Conservation (phyloP, 2,113 vertebrate genomes). For the Rallus limicola region DNA sequence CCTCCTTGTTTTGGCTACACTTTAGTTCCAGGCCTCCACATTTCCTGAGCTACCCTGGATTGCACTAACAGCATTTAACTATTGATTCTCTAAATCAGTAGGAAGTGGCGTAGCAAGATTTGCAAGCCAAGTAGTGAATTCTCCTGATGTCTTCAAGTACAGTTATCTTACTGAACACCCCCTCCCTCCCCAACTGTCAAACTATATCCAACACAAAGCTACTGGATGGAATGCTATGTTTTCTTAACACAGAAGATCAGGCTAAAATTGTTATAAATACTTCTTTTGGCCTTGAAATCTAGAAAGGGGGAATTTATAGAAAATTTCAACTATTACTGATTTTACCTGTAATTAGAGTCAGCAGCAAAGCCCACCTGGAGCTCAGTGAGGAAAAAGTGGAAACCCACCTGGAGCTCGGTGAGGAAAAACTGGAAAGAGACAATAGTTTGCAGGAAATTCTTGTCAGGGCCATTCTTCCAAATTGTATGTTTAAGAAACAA, state of each 20-base stretch:
- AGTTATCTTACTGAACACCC: fast-evolving
- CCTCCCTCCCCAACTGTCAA: neutral
- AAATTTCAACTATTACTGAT: neutral
- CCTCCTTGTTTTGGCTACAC: no score
- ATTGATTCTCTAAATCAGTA: neutral
- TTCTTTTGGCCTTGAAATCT: neutral
- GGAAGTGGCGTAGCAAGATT: neutral
- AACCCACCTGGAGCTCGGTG: neutral
- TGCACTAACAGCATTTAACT: no score
- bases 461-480: neutral
- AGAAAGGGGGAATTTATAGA: neutral
- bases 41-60: no score
- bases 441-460: neutral
- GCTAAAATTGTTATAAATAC: neutral
- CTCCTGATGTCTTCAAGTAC: neutral
- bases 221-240: neutral
- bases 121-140: neutral
- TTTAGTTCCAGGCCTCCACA: no score
- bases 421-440: neutral
- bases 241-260: neutral
- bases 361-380: neutral
- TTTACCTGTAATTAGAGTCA: neutral
- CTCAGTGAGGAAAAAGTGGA: neutral
- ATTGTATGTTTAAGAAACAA: neutral
- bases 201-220: neutral